A percentile compares a stretch with the other conserved stretches of the same genome.
These are phyloP conservation scores for Hylia prasina DNA, from an alignment of 2,113 vertebrate genomes.

Conservation along the genomic window DNA sequence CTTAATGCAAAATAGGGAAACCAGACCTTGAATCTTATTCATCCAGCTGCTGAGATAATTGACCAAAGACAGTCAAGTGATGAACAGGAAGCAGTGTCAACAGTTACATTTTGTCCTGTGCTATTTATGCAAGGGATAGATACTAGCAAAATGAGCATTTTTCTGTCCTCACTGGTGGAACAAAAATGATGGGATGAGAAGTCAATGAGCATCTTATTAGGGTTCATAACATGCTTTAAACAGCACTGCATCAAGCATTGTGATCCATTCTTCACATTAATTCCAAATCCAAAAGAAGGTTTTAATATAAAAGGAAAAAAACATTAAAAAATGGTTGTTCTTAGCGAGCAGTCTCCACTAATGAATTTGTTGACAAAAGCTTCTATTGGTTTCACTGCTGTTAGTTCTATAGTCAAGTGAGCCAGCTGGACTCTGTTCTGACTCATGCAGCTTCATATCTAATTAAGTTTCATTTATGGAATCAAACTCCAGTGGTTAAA, in stretches of 20 bases:
- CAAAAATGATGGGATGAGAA: not conserved
- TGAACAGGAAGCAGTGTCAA: not conserved
- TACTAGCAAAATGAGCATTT: not conserved
- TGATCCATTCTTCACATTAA: not conserved
- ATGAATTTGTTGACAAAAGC: not conserved
- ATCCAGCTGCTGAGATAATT: not conserved
- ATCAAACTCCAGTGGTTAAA: constrained; percentile 3
- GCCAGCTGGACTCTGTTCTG: constrained; percentile 20
- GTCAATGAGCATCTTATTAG: not conserved
- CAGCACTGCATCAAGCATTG: not conserved
- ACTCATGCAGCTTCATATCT: constrained; percentile 9
- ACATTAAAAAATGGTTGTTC: not conserved
- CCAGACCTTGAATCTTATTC: not conserved
- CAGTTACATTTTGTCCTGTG: not conserved
- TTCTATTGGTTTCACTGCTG: not conserved
- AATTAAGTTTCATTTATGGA: constrained; percentile 31
- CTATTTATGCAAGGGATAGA: not conserved
- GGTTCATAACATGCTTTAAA: not conserved
- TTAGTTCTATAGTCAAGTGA: not conserved
- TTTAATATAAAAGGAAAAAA: not conserved
- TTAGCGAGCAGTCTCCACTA: not conserved
- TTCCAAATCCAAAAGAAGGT: not conserved
- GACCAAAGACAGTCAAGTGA: not conserved
- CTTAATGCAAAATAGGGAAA: not conserved
- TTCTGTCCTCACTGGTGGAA: not conserved